Percentiles rank a stretch among this genome's conserved stretches.
phyloP scores from a whole-genome alignment of 2,888 invertebrate genomes.

The Brachyptera risi region DNA sequence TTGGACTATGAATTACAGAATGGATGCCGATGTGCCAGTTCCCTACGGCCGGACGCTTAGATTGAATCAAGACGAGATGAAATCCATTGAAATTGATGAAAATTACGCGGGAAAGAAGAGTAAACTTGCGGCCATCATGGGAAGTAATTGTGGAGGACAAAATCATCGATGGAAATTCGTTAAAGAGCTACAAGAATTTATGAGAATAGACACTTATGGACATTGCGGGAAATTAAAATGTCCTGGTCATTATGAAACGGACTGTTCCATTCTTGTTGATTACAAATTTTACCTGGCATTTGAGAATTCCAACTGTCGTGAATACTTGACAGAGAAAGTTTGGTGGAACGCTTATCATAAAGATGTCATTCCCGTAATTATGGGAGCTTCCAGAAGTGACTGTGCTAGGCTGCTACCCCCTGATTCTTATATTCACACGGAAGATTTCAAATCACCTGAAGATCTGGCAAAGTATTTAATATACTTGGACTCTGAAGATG shows the following conservation, averaged over 20 bases:
- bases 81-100: too few species aligned
- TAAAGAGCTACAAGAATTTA: not conserved
- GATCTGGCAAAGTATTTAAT: not conserved
- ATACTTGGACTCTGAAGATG: not conserved
- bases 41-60: not conserved
- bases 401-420: not conserved
- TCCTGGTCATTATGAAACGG: not conserved
- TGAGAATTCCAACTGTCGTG: not conserved
- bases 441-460: not conserved
- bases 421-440: not conserved
- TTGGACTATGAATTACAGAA: not conserved
- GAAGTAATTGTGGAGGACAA: not conserved
- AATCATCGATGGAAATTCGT: not conserved
- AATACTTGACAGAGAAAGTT: not conserved
- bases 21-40: not conserved
- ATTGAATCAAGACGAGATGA: too few species aligned
- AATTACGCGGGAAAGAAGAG: not conserved
- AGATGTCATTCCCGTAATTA: not conserved
- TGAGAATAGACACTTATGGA: not conserved
- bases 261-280: not conserved
- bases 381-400: not conserved
- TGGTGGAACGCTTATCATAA: not conserved
- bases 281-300: not conserved
- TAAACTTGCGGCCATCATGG: not conserved
- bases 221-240: not conserved